Evolutionary conservation across 2,797 vertebrate genomes (phyloP).

Genomic region (Rhadinocentrus ornatus): DNA sequence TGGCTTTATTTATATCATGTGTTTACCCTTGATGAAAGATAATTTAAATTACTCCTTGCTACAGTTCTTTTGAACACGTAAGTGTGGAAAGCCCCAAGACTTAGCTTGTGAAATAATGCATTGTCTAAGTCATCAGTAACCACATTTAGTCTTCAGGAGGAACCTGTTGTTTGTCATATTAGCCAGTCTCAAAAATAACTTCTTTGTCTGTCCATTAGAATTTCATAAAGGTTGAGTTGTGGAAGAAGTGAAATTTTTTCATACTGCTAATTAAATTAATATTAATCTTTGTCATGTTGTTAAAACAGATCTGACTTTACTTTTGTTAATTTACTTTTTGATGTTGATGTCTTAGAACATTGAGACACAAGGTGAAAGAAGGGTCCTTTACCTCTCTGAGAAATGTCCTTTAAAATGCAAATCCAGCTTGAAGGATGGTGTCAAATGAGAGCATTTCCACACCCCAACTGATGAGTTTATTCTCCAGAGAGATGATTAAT

Average conservation of each 20-base stretch:
- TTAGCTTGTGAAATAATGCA: constrained; percentile 34
- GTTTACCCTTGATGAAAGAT: constrained; percentile 49
- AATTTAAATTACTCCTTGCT: constrained; percentile 48
- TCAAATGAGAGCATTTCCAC: background rate
- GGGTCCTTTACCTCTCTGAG: background rate
- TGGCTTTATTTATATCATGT: constrained; percentile 50
- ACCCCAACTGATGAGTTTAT: background rate
- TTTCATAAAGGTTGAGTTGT: constrained; percentile 5
- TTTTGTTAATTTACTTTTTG: background rate
- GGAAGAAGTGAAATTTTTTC: background rate
- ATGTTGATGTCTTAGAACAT: constrained; percentile 7
- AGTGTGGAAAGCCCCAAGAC: constrained; percentile 61
- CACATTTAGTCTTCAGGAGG: constrained; percentile 18
- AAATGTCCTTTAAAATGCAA: background rate
- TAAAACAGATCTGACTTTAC: constrained; percentile 3
- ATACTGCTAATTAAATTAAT: background rate
- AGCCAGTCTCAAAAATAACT: constrained; percentile 12
- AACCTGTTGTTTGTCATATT: constrained; percentile 18
- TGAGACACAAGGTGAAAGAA: background rate
- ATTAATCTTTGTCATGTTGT: constrained; percentile 16
- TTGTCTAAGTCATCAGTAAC: constrained; percentile 27
- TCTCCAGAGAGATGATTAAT: background rate
- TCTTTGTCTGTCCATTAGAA: background rate
- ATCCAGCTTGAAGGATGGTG: background rate
- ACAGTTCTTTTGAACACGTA: constrained; percentile 56